phyloP scores from a whole-genome alignment of 2,797 vertebrate species.

The Pangasius mekongensis region DNA sequence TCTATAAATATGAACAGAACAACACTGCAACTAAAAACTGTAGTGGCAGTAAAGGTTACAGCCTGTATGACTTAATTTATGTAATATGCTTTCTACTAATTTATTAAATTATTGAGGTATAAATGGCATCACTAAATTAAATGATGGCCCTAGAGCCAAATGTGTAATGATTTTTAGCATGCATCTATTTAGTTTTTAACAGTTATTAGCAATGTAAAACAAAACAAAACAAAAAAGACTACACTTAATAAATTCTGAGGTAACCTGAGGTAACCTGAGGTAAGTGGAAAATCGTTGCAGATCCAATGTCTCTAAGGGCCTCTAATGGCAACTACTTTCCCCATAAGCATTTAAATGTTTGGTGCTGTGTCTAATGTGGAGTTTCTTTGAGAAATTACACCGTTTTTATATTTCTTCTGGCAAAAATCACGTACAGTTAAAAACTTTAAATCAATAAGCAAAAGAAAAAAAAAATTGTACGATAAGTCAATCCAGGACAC shows the following conservation, averaged over 20 bases:
- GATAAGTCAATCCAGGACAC: constrained; percentile 48
- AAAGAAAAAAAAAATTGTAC: not conserved
- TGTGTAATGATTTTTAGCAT: not conserved
- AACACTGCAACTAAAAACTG: not conserved
- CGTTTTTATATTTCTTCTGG: not conserved
- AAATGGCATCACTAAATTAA: not conserved
- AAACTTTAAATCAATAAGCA: not conserved
- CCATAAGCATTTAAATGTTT: not conserved
- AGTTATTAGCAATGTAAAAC: not conserved
- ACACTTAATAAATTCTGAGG: not conserved
- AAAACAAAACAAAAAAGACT: not conserved
- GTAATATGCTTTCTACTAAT: not conserved
- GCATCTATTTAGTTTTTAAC: not conserved
- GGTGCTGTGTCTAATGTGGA: not conserved
- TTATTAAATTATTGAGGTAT: not conserved
- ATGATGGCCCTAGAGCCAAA: not conserved
- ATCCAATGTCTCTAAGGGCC: not conserved
- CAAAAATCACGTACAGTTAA: not conserved
- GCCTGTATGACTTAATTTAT: not conserved
- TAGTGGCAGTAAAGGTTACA: not conserved
- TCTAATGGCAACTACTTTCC: not conserved
- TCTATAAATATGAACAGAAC: not conserved
- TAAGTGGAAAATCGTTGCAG: not conserved
- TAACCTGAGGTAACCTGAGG: not conserved
- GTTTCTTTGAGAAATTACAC: not conserved